Percentiles rank a stretch among this genome's conserved stretches.
phyloP scores from a whole-genome alignment of 2,797 vertebrate species.

The Zalophus californianus region DNA sequence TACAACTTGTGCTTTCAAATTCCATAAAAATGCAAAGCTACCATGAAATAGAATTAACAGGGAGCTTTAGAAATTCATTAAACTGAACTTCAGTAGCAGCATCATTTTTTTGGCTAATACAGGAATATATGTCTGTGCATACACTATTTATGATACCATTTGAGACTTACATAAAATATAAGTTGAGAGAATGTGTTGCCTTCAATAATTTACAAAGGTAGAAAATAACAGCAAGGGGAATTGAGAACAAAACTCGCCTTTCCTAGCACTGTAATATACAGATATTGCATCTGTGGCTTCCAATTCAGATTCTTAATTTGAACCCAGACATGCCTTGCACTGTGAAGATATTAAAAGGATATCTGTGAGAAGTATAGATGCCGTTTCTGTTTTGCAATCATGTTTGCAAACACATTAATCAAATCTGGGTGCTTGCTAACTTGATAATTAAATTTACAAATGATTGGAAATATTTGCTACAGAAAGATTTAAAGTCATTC shows the following conservation, averaged over 20 bases:
- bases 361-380: conserved; percentile 35
- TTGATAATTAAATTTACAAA: conserved; percentile 87
- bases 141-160: conserved; percentile 77
- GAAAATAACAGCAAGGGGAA: conserved; percentile 75
- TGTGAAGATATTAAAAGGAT: conserved; percentile 67
- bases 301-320: conserved; percentile 75
- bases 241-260: conserved; percentile 68
- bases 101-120: conserved; percentile 61
- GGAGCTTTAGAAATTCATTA: conserved; percentile 76
- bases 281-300: conserved; percentile 75
- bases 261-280: conserved; percentile 67
- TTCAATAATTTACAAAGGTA: conserved; percentile 78
- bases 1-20: conserved; percentile 68
- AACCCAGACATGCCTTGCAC: conserved; percentile 25
- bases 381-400: conserved; percentile 72
- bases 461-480: conserved; percentile 85
- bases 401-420: conserved; percentile 80
- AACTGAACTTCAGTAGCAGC: conserved; percentile 51
- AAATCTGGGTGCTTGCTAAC: conserved; percentile 69
- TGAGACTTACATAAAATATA: conserved; percentile 81
- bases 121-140: conserved; percentile 64
- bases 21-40: conserved; percentile 72
- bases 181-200: conserved; percentile 75
- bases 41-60: conserved; percentile 75
- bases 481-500: conserved; percentile 84